Evolutionary conservation across 1,140 invertebrate species (phyloP).

Genomic region (Cyclargus thomasi): DNA sequence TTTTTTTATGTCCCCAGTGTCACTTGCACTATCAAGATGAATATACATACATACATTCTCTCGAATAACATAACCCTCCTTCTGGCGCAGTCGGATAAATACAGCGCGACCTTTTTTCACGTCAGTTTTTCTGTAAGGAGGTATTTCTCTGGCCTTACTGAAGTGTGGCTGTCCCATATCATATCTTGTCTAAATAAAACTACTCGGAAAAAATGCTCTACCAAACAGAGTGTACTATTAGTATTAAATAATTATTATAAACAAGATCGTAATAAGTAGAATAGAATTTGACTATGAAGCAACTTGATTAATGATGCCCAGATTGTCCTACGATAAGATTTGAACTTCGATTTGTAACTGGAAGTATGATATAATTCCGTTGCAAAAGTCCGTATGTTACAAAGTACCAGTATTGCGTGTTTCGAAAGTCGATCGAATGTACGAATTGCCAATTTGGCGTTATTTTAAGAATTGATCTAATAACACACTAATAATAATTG

Average conservation of each 20-base stretch:
- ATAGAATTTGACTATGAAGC: not conserved
- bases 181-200: too few species aligned
- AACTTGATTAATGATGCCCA: not conserved
- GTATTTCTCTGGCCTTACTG: too few species aligned
- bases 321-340: not conserved
- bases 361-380: not conserved
- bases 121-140: too few species aligned
- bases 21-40: too few species aligned
- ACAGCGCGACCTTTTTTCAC: too few species aligned
- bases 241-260: not conserved
- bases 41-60: too few species aligned
- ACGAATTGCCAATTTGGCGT: not conserved
- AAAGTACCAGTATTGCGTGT: not conserved
- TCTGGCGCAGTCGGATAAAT: too few species aligned
- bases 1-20: too few species aligned
- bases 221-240: too few species aligned
- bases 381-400: not conserved
- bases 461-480: slow-evolving; percentile 4
- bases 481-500: not conserved
- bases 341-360: not conserved
- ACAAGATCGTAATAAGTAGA: not conserved
- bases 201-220: too few species aligned
- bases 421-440: slow-evolving; percentile 12
- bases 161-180: too few species aligned
- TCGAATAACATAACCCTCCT: too few species aligned